phyloP scores from a whole-genome alignment of 2,113 vertebrate genomes.

The Dendrocopos noguchii region DNA sequence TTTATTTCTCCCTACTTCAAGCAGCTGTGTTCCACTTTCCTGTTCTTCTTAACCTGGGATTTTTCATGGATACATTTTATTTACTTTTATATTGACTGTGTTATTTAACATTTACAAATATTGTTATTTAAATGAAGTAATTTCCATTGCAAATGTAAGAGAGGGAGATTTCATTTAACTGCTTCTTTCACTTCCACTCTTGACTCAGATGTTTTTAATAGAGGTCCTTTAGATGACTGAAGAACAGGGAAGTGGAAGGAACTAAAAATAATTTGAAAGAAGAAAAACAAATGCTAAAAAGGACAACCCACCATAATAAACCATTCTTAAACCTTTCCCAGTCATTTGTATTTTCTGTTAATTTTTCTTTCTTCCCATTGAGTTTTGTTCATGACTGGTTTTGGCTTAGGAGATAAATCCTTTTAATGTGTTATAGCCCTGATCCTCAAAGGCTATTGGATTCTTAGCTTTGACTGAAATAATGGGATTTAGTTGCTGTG shows the following conservation, averaged over 20 bases:
- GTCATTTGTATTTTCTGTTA: neutral
- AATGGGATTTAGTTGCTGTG: neutral
- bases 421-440: neutral
- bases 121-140: neutral
- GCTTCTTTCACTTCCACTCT: neutral
- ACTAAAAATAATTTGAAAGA: neutral
- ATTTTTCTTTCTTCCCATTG: neutral
- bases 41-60: neutral
- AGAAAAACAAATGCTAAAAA: neutral
- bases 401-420: neutral
- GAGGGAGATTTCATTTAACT: neutral
- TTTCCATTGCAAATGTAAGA: neutral
- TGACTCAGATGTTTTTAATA: neutral
- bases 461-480: neutral
- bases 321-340: neutral
- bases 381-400: neutral
- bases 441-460: conserved; percentile 1
- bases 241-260: neutral
- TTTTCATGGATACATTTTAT: neutral
- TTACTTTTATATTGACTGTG: neutral
- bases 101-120: neutral
- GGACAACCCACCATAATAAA: neutral
- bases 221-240: neutral
- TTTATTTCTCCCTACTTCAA: neutral
- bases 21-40: neutral